Percentiles rank a stretch among this genome's conserved stretches.
These are phyloP conservation scores for Caenorhabditis brenneri DNA, from an alignment of 1,140 invertebrate species.

Conservation along the genomic window DNA sequence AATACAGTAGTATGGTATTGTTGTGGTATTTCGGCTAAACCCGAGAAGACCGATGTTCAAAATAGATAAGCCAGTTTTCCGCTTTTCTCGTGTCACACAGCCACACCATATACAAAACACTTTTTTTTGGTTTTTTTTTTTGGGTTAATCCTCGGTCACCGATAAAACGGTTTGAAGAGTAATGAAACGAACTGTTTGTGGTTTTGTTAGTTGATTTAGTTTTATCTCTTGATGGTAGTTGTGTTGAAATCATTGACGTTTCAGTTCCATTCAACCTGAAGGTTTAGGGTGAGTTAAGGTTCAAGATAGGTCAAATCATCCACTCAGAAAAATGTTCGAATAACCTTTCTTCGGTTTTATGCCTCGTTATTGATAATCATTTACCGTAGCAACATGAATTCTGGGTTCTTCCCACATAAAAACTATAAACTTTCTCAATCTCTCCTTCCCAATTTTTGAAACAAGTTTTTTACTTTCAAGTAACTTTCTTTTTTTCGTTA, in stretches of 20 bases:
- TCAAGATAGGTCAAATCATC: too few relatives aligned
- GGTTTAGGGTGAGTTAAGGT: too few relatives aligned
- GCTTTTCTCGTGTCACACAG: constrained; percentile 12
- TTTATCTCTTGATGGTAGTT: background rate
- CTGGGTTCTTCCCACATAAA: too few relatives aligned
- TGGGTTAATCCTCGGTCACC: constrained; percentile 35
- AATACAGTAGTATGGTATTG: constrained; percentile 27
- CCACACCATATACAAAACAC: background rate
- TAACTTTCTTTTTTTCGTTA: too few relatives aligned
- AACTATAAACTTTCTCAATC: too few relatives aligned
- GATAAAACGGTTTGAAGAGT: background rate
- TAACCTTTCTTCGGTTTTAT: too few relatives aligned
- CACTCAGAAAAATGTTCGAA: too few relatives aligned
- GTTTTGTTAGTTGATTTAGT: background rate
- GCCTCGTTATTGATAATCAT: too few relatives aligned
- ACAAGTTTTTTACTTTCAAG: too few relatives aligned
- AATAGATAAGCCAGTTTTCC: constrained; percentile 37
- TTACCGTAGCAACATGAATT: too few relatives aligned
- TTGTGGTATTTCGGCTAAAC: background rate
- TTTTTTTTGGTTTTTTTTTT: constrained; percentile 20
- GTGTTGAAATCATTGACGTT: background rate
- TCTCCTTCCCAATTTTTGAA: too few relatives aligned
- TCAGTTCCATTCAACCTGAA: too few relatives aligned
- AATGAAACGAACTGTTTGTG: background rate
- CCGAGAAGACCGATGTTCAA: constrained; percentile 32